Percentiles rank a stretch among this genome's conserved stretches.
Evolutionary conservation across 1,140 invertebrate species (phyloP).

Genomic region (Andrena cerasifolii): DNA sequence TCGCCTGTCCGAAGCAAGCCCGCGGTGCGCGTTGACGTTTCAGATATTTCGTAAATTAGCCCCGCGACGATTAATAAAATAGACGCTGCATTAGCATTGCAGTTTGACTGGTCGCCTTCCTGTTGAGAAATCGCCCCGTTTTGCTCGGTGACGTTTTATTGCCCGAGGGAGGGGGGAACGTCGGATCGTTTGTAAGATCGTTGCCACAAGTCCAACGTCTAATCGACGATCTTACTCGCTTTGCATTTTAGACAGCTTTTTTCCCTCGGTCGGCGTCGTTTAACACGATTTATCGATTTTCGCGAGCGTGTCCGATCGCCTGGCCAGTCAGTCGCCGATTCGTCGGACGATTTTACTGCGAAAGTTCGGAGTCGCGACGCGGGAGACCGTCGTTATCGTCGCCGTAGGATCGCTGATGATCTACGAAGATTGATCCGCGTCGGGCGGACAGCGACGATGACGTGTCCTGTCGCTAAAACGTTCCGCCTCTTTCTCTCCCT

Average conservation of each 20-base stretch:
- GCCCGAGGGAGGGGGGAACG: not conserved
- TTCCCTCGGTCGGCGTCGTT: not conserved
- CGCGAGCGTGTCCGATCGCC: not conserved
- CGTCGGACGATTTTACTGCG: not conserved
- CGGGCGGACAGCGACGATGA: slow-evolving; percentile 44
- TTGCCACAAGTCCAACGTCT: not conserved
- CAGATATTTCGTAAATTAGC: slow-evolving; percentile 16
- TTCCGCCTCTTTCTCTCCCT: slow-evolving; percentile 33
- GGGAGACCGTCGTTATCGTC: slow-evolving; percentile 10
- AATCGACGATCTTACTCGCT: not conserved
- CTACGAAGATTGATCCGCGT: slow-evolving; percentile 45
- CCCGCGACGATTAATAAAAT: slow-evolving; percentile 11
- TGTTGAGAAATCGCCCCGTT: slow-evolving; percentile 5
- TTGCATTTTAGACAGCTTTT: slow-evolving; percentile 4
- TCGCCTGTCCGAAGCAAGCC: not conserved
- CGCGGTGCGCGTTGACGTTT: not conserved
- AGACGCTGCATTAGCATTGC: slow-evolving; percentile 18
- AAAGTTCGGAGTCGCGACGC: not conserved
- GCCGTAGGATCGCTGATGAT: slow-evolving; percentile 10
- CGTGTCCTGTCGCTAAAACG: slow-evolving; percentile 27
- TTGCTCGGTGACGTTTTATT: not conserved
- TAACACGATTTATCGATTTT: slow-evolving; percentile 18
- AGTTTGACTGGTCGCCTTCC: slow-evolving; percentile 1
- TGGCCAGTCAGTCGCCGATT: not conserved
- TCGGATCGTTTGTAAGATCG: not conserved